Evolutionary conservation across 2,113 vertebrate species (phyloP).

Genomic region (Osmerus eperlanus): DNA sequence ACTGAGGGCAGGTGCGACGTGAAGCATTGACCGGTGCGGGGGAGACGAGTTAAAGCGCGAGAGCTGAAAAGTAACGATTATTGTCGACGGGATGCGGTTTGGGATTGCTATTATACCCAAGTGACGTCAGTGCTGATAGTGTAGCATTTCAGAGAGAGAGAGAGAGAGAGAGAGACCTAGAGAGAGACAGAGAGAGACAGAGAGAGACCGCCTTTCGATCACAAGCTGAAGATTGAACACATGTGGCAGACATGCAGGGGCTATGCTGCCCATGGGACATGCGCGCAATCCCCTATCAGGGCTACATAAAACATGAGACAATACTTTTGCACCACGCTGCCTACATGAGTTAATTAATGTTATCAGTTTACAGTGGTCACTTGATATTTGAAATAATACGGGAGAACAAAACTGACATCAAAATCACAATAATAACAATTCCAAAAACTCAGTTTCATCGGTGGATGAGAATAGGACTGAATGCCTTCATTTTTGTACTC

Average conservation of each 20-base stretch:
- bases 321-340: no score
- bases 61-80: conserved; percentile 24
- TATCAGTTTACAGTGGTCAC: no score
- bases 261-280: background rate
- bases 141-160: background rate
- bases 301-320: background rate
- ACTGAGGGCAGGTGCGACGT: conserved; percentile 36
- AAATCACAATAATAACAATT: no score
- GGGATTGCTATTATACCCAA: conserved; percentile 56
- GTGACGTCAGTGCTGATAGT: conserved; percentile 55
- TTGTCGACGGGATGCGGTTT: conserved; percentile 16
- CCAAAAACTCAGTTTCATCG: no score
- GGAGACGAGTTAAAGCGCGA: background rate
- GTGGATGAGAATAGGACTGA: no score
- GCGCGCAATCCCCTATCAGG: background rate
- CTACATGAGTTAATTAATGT: no score
- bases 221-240: background rate
- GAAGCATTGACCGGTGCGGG: conserved; percentile 54
- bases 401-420: no score
- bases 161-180: background rate
- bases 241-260: background rate
- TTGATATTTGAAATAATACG: no score
- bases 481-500: no score
- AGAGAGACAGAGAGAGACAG: conserved; percentile 6
- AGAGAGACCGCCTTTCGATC: background rate